phyloP scores from a whole-genome alignment of 2,113 vertebrate species.

The Varanus komodoensis region DNA sequence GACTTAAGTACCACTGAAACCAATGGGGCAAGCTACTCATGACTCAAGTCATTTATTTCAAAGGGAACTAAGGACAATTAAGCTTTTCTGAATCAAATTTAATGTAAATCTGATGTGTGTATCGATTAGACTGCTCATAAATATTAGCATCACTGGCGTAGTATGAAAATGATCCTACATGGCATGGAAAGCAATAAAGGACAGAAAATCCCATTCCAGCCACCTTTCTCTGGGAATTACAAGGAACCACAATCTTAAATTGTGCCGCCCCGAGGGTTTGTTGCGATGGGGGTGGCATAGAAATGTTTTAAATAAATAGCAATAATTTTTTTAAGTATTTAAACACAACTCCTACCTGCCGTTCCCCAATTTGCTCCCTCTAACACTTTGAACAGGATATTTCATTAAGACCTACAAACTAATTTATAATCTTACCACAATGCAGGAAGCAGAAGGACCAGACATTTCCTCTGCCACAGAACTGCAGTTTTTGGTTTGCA shows the following conservation, averaged over 20 bases:
- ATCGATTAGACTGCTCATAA: not conserved
- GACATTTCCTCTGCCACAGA: not conserved
- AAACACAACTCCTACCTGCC: not conserved
- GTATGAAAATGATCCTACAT: not conserved
- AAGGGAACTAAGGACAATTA: not conserved
- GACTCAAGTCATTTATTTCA: not conserved
- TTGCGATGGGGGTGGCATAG: no score
- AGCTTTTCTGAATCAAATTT: not conserved
- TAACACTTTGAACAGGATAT: not conserved
- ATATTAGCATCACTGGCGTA: not conserved
- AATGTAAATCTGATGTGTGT: not conserved
- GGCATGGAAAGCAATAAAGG: not conserved
- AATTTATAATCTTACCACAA: conserved; percentile 24
- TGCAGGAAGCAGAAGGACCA: not conserved
- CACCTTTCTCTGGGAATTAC: not conserved
- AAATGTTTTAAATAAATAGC: no score
- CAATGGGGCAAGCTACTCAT: not conserved
- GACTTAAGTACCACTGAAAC: not conserved
- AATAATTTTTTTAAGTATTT: no score
- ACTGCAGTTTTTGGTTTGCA: not conserved
- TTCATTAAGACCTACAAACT: not conserved
- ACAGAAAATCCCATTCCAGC: not conserved
- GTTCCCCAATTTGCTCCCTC: conserved; percentile 31
- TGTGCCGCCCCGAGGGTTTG: no score
- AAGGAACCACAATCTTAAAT: not conserved